Base-by-base conservation (phyloP, 1,140 invertebrate genomes). In the Drosophila sp. region DNA sequence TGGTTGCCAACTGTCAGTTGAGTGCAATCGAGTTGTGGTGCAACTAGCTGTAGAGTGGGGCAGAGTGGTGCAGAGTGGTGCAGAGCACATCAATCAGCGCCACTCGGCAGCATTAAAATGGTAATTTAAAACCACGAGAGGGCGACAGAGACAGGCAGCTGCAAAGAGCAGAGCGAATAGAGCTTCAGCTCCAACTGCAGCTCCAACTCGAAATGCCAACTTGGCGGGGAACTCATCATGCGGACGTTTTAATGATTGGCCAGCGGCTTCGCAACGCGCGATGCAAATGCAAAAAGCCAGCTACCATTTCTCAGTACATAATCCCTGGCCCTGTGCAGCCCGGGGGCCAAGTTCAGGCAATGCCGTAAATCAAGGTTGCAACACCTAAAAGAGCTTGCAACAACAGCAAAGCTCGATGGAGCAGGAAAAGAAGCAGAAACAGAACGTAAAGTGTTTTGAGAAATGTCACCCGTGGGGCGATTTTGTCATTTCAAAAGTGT, bases 371-470 rank as follows among this genome's bases (percentile, higher is more conserved):
- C 81, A 87, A 86, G 82, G 78, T 54, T 86, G 81, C 81, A 86
- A 87, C 81, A 86, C 82, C 81, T 75, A 66, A 66, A 51, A 41
- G 36, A 40, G 16, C 50, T 25, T 7, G 7, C 18, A 25, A 21
- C 16, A 38, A 29, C 62, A 43, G 25, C n/a, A n/a, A n/a, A n/a
- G n/a, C 21, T 4, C 41, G 8, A 3, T 18, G 56, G 59, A n/a
- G n/a, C n/a, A n/a, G n/a, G n/a, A n/a, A n/a, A n/a, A n/a, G n/a
- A n/a, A n/a, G n/a, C n/a, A n/a, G n/a, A n/a, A n/a, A n/a, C n/a
- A n/a, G n/a, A n/a, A n/a, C n/a, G 83, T 87, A 89, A 87, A 89
- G 82, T 87, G 82, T 87, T 87, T 89, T 83, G 82, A 87, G 83
- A 89, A 79, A 89, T 87, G 83, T 87, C 83, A 87, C 82, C 82